A percentile compares a stretch with the other conserved stretches of the same genome.
Evolutionary conservation across 2,888 invertebrate species (phyloP).

Genomic region (Fabriciana adippe): DNA sequence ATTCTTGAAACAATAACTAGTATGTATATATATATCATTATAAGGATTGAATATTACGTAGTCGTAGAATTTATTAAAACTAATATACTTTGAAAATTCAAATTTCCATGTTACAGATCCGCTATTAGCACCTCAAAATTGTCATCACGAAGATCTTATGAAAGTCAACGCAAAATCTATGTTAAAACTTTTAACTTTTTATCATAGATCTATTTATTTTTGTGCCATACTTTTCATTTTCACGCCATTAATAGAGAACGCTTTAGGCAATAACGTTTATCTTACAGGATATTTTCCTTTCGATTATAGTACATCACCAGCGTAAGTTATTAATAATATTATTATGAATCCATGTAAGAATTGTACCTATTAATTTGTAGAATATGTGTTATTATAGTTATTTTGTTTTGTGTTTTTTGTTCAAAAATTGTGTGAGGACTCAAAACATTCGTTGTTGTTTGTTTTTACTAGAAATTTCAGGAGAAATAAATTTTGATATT

Average conservation of each 20-base stretch:
- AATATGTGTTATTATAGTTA: too few species aligned
- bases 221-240: slow-evolving; percentile 55
- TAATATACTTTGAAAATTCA: not conserved
- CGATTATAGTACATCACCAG: slow-evolving; percentile 49
- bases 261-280: slow-evolving; percentile 52
- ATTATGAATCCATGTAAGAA: not conserved
- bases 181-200: slow-evolving; percentile 55
- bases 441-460: too few species aligned
- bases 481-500: too few species aligned
- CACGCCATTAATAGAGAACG: slow-evolving; percentile 59
- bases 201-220: slow-evolving; percentile 48
- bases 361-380: not conserved
- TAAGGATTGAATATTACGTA: not conserved
- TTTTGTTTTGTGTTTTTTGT: too few species aligned
- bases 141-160: slow-evolving; percentile 53
- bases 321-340: slow-evolving; percentile 51
- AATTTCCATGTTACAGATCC: slow-evolving; percentile 47
- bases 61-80: not conserved
- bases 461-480: too few species aligned
- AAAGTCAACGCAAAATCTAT: slow-evolving; percentile 54
- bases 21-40: slow-evolving; percentile 37
- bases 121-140: slow-evolving; percentile 52
- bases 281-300: slow-evolving; percentile 69
- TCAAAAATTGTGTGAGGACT: too few species aligned
- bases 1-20: slow-evolving; percentile 59